Conservation (phyloP, 2,797 vertebrate genomes). For the Ctenopoma kingsleyae region DNA sequence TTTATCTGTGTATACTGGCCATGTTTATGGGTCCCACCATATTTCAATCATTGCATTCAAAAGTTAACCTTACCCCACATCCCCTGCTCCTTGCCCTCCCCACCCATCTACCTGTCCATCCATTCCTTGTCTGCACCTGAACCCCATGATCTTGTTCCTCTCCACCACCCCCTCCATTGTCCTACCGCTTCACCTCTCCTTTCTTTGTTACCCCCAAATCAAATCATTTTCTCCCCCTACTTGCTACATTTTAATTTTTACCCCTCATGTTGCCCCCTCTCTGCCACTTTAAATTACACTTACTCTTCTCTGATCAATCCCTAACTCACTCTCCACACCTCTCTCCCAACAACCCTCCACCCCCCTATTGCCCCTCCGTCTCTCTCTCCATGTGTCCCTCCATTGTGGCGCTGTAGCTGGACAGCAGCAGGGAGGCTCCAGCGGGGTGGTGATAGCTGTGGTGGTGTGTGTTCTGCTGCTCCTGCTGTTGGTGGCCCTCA, state of each 20-base stretch:
- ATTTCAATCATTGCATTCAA: slow-evolving; percentile 67
- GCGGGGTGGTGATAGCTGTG: slow-evolving; percentile 89
- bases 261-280: slow-evolving; percentile 29
- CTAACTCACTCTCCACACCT: neutral
- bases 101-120: slow-evolving; percentile 29
- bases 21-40: slow-evolving; percentile 70
- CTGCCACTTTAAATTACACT: slow-evolving; percentile 35
- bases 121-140: slow-evolving; percentile 49
- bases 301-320: slow-evolving; percentile 37
- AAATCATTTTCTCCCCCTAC: slow-evolving; percentile 39
- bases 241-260: slow-evolving; percentile 21
- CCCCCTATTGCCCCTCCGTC: slow-evolving; percentile 39
- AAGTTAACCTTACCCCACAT: slow-evolving; percentile 72
- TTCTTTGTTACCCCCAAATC: slow-evolving; percentile 25
- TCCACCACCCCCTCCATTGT: neutral
- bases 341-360: slow-evolving; percentile 9
- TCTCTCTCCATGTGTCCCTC: slow-evolving; percentile 57
- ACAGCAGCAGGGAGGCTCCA: slow-evolving; percentile 86
- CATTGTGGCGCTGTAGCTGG: slow-evolving; percentile 74
- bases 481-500: slow-evolving; percentile 87
- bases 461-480: slow-evolving; percentile 92
- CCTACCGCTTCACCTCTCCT: neutral
- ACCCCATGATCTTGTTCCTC: slow-evolving; percentile 15
- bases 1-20: slow-evolving; percentile 56
- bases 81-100: slow-evolving; percentile 45